A percentile compares a stretch with the other conserved stretches of the same genome.
Conservation (phyloP, 2,797 vertebrate species). For the Percopsis omiscomaycus region DNA sequence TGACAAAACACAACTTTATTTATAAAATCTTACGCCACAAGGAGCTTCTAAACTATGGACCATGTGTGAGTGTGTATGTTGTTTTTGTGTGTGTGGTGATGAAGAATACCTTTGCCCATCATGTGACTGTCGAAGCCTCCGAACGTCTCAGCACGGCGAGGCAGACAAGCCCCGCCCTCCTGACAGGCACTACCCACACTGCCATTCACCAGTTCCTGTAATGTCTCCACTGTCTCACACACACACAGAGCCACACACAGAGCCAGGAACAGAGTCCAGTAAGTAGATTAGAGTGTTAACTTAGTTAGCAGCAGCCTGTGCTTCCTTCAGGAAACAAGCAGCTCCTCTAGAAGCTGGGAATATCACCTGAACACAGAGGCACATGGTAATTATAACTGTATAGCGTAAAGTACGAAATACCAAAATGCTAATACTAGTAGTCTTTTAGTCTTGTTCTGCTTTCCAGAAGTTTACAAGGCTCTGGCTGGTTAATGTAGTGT, state of each 20-base stretch:
- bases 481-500: no score
- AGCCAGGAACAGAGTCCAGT: conserved; percentile 55
- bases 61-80: background rate
- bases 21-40: background rate
- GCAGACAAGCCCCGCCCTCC: conserved; percentile 81
- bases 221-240: conserved; percentile 84
- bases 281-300: conserved; percentile 43
- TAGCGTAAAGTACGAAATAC: no score
- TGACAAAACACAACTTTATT: conserved; percentile 46
- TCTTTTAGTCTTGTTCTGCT: no score
- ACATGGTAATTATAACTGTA: no score
- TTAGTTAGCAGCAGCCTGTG: no score
- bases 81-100: no score
- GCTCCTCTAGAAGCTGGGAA: no score
- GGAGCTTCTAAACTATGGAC: background rate
- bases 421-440: no score
- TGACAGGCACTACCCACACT: conserved; percentile 79
- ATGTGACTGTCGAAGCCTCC: conserved; percentile 97
- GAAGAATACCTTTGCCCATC: conserved; percentile 82
- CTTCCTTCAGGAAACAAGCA: no score
- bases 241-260: conserved; percentile 39
- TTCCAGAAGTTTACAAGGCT: no score
- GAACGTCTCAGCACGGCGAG: conserved; percentile 93
- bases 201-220: conserved; percentile 88
- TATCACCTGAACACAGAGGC: no score